Evolutionary conservation across 1,140 invertebrate species (phyloP), one percentile per base, ranked within the genome.

Genomic region (Calosoma granatense): DNA sequence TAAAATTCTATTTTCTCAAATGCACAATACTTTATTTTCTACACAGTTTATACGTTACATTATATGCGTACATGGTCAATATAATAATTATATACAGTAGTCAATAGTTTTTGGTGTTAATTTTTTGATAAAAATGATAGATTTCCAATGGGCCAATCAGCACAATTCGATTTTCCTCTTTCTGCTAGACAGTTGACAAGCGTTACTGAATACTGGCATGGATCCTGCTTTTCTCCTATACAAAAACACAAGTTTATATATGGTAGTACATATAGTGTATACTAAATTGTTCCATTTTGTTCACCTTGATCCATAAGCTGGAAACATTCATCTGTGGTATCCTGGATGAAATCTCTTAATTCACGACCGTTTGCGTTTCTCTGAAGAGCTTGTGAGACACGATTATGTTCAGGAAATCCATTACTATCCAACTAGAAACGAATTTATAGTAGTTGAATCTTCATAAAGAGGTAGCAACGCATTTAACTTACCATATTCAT

Each of bases 71-170:
- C n/a, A 36, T 36, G 26, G 26, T n/a, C n/a, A 36, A 36, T 36
- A 36, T 36, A 36, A 36, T 36, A 36, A 36, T 6, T 36, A 9
- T 36, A 36, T 9, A 36, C 6, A 9, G 26, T 36, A 9, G 6
- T 6, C 26, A 36, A 36, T 20, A 53, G 4, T 21, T 20, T 53
- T 53, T 53, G 22, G 11, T 20, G 2, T 36, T 12, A 20, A 36
- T 30, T 54, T 54, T 54, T 53, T 58, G 54, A 56, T 51, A 59
- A 56, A 47, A 68, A 61, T 11, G 66, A 61, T 22, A 68, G 21
- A 22, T 65, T 62, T 11, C 61, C 64, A 41, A 61, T 56, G 3
- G 67, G 67, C 69, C 69, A 72, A 63, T 72, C 70, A n/a, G 62
- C 63, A 58, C 70, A 72, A 61, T 71, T 72, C 2, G 54, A 53